Percentiles rank a stretch among this genome's conserved stretches.
Evolutionary conservation across 2,888 invertebrate genomes (phyloP).

Genomic region (Halictus ligatus): DNA sequence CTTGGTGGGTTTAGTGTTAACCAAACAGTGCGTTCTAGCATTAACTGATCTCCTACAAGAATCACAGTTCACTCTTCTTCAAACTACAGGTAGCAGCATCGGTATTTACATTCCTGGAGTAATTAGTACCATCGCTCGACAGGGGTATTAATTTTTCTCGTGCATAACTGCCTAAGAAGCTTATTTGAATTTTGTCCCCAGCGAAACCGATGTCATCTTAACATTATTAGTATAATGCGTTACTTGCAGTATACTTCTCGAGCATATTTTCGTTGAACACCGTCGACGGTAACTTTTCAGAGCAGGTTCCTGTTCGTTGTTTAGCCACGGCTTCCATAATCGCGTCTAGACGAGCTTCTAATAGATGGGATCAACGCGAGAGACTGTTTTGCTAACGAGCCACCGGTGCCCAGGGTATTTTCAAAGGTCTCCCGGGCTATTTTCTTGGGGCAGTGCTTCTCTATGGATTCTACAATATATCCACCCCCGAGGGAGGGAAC

Average conservation of each 20-base stretch:
- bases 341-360: slow-evolving; percentile 55
- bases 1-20: no score
- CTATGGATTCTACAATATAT: slow-evolving; percentile 19
- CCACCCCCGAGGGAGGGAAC: slow-evolving; percentile 16
- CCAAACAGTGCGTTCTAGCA: no score
- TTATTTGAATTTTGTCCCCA: slow-evolving; percentile 47
- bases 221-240: slow-evolving; percentile 17
- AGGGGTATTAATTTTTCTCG: slow-evolving; percentile 52
- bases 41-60: no score
- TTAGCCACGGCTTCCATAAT: slow-evolving; percentile 41
- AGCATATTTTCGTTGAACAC: slow-evolving; percentile 7
- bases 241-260: slow-evolving; percentile 22
- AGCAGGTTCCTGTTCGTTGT: background rate
- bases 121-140: slow-evolving; percentile 38
- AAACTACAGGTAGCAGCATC: background rate
- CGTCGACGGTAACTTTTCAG: slow-evolving; percentile 50
- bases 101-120: background rate
- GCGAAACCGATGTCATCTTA: slow-evolving; percentile 7
- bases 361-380: slow-evolving; percentile 52
- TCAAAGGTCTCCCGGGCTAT: slow-evolving; percentile 35
- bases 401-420: slow-evolving; percentile 29
- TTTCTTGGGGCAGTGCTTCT: background rate
- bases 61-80: background rate
- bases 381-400: slow-evolving; percentile 58
- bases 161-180: slow-evolving; percentile 40